phyloP scores from a whole-genome alignment of 2,113 vertebrate genomes.

The Antechinus flavipes region DNA sequence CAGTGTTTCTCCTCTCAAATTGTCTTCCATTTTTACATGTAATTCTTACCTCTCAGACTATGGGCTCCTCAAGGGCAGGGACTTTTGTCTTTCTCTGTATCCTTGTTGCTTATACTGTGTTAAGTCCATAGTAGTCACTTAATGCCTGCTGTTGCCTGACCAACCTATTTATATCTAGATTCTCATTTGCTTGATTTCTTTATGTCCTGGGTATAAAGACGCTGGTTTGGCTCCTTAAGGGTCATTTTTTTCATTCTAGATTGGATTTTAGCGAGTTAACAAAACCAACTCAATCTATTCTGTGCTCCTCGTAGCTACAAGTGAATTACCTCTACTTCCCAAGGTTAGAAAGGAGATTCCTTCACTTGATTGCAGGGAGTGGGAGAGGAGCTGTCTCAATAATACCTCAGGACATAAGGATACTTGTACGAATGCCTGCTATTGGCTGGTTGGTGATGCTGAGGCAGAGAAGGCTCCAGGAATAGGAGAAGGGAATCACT shows the following conservation, averaged over 20 bases:
- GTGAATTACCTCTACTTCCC: background rate
- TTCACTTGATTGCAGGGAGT: background rate
- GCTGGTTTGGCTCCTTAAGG: background rate
- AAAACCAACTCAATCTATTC: background rate
- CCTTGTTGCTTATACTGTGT: no score
- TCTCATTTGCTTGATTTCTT: no score
- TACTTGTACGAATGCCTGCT: background rate
- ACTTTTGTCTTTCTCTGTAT: no score
- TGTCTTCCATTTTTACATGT: no score
- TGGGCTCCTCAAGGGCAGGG: no score
- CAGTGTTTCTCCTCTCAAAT: no score
- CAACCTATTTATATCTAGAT: no score
- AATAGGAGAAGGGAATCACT: slow-evolving; percentile 50
- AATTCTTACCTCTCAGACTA: no score
- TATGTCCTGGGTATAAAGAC: no score
- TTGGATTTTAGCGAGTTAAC: background rate
- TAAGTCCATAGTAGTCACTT: no score
- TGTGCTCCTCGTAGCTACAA: background rate
- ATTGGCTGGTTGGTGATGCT: slow-evolving; percentile 63
- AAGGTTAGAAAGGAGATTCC: slow-evolving; percentile 57
- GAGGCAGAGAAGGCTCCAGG: slow-evolving; percentile 70
- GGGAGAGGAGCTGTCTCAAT: slow-evolving; percentile 72
- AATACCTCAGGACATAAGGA: slow-evolving; percentile 71
- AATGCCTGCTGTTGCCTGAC: no score
- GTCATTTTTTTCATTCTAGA: background rate